phyloP scores from a whole-genome alignment of 2,888 invertebrate genomes.

The Agonopterix heracliana region DNA sequence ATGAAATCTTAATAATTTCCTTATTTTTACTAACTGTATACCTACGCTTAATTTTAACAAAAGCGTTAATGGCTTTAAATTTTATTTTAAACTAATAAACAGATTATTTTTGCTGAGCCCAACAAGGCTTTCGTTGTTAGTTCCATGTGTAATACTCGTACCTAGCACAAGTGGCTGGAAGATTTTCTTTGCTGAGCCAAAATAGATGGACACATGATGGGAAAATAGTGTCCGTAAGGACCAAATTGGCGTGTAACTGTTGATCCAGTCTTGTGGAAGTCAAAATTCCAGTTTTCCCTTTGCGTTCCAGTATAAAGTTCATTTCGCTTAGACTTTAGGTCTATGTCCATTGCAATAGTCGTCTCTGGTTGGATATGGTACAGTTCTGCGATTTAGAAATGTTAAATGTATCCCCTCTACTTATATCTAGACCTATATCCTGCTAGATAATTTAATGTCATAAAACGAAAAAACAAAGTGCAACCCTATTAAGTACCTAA shows the following conservation, averaged over 20 bases:
- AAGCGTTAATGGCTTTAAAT: constrained; percentile 29
- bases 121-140: constrained; percentile 35
- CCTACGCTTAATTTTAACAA: constrained; percentile 46
- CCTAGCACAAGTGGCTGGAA: constrained; percentile 24
- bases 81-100: constrained; percentile 11
- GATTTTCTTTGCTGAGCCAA: constrained; percentile 44
- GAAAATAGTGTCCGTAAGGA: constrained; percentile 34
- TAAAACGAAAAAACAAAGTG: no score
- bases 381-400: constrained; percentile 30
- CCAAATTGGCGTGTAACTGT: constrained; percentile 26
- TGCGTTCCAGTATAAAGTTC: constrained; percentile 39
- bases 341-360: constrained; percentile 53
- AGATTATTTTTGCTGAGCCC: constrained; percentile 22
- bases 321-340: constrained; percentile 62
- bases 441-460: no score
- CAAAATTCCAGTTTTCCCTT: constrained; percentile 45
- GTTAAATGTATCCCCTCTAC: no score
- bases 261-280: constrained; percentile 8
- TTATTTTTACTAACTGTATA: constrained; percentile 43
- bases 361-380: constrained; percentile 35
- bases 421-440: no score
- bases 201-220: constrained; percentile 48
- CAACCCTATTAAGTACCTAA: no score
- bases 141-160: constrained; percentile 19
- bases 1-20: constrained; percentile 16